Conservation (phyloP, 2,797 vertebrate species). For the Phaenicophaeus curvirostris region DNA sequence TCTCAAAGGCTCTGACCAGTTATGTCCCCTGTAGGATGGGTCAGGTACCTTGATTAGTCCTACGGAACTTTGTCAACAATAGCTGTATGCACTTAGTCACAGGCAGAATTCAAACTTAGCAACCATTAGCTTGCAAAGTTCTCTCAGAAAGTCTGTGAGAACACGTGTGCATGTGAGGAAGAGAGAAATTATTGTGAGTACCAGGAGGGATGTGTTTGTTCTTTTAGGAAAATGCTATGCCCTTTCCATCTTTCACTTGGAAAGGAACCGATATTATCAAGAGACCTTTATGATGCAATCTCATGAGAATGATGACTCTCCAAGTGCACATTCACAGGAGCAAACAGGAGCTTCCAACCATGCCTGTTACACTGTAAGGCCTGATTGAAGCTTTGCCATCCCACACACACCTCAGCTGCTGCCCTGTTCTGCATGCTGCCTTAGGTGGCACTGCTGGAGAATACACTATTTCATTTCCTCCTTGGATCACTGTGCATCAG, state of each 20-base stretch:
- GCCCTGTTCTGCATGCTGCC: neutral
- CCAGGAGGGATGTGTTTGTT: neutral
- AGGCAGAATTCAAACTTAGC: neutral
- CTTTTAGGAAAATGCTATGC: neutral
- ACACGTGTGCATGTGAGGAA: neutral
- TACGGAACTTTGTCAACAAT: neutral
- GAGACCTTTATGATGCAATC: neutral
- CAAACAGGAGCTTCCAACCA: neutral
- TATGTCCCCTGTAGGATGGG: neutral
- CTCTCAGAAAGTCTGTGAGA: neutral
- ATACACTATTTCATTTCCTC: accelerated
- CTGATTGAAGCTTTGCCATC: neutral
- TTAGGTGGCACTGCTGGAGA: neutral
- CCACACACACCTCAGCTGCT: neutral
- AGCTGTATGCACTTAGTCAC: neutral
- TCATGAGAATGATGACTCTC: neutral
- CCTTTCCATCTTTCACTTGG: neutral
- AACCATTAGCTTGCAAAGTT: neutral
- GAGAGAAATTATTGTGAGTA: neutral
- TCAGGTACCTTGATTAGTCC: neutral
- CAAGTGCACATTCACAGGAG: neutral
- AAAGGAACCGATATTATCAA: neutral
- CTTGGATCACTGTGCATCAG: neutral
- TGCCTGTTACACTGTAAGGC: neutral
- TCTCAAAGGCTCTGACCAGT: neutral